phyloP scores from a whole-genome alignment of 1,140 invertebrate genomes.

The Sweltsa coloradensis region DNA sequence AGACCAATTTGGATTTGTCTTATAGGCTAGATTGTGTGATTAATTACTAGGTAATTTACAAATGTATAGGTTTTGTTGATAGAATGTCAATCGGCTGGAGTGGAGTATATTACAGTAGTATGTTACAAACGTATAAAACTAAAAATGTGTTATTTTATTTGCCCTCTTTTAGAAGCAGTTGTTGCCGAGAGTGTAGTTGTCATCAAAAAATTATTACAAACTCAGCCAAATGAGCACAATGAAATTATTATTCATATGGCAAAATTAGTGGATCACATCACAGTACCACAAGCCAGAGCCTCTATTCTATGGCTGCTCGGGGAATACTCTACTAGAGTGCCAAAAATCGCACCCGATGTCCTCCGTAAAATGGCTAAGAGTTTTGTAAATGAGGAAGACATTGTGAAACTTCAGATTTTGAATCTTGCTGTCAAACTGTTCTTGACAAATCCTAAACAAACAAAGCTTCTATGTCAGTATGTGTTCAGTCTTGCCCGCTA shows the following conservation, averaged over 20 bases:
- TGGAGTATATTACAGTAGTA: too few relatives aligned
- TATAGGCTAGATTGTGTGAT: too few relatives aligned
- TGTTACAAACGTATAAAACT: too few relatives aligned
- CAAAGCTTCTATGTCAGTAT: slow-evolving; percentile 80
- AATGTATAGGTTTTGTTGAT: too few relatives aligned
- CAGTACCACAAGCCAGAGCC: slow-evolving; percentile 65
- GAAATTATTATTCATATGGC: slow-evolving; percentile 86
- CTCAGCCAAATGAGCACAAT: slow-evolving; percentile 70
- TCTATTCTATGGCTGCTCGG: slow-evolving; percentile 88
- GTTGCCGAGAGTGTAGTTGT: slow-evolving; percentile 88
- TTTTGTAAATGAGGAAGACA: slow-evolving; percentile 88
- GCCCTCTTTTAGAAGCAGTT: slow-evolving; percentile 55
- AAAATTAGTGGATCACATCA: slow-evolving; percentile 78
- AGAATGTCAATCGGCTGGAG: too few relatives aligned
- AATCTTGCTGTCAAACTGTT: slow-evolving; percentile 92
- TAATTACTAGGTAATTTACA: too few relatives aligned
- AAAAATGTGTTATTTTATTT: slow-evolving; percentile 10
- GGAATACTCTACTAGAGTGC: slow-evolving; percentile 77
- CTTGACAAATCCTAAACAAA: slow-evolving; percentile 79
- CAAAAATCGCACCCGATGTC: slow-evolving; percentile 82
- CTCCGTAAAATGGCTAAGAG: slow-evolving; percentile 85
- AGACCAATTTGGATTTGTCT: too few relatives aligned
- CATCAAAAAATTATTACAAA: slow-evolving; percentile 80
- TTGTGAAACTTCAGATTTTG: slow-evolving; percentile 92
- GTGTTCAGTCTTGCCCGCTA: slow-evolving; percentile 94